Percentiles rank a stretch among this genome's conserved stretches.
Conservation (phyloP, 2,888 invertebrate species). For the Lepidochrysops patricia region DNA sequence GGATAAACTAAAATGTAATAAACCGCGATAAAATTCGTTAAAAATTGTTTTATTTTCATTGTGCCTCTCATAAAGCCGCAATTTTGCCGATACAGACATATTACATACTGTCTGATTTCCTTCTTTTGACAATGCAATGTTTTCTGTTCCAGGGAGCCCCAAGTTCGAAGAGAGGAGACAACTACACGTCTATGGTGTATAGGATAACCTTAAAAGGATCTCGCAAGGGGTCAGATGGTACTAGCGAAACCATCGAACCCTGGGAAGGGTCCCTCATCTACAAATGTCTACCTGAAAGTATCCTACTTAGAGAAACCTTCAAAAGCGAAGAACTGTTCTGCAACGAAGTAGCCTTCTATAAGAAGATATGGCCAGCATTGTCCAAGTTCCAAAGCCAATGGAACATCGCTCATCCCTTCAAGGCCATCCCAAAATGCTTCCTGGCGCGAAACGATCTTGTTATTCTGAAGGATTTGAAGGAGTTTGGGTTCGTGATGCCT, state of each 20-base stretch:
- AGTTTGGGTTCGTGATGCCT: constrained; percentile 77
- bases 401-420: constrained; percentile 59
- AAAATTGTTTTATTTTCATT: too few relatives aligned
- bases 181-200: constrained; percentile 83
- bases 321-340: constrained; percentile 81
- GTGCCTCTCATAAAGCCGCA: too few relatives aligned
- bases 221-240: constrained; percentile 43
- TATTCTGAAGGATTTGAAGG: constrained; percentile 76
- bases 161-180: constrained; percentile 83
- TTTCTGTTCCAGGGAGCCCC: constrained; percentile 70
- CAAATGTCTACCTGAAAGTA: constrained; percentile 80
- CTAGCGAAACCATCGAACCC: constrained; percentile 48
- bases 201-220: constrained; percentile 76
- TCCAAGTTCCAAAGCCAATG: constrained; percentile 70
- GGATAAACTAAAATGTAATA: too few relatives aligned
- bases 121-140: neutral
- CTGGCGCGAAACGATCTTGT: constrained; percentile 73
- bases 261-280: constrained; percentile 81
- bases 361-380: constrained; percentile 79
- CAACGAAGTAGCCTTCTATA: constrained; percentile 84
- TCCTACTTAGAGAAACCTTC: constrained; percentile 77
- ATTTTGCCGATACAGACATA: too few relatives aligned
- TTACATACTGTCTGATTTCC: neutral
- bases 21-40: too few relatives aligned
- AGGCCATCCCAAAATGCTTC: constrained; percentile 76